These are phyloP conservation scores for Tenthredo livida DNA, from an alignment of 2,888 invertebrate genomes.

Conservation along the genomic window DNA sequence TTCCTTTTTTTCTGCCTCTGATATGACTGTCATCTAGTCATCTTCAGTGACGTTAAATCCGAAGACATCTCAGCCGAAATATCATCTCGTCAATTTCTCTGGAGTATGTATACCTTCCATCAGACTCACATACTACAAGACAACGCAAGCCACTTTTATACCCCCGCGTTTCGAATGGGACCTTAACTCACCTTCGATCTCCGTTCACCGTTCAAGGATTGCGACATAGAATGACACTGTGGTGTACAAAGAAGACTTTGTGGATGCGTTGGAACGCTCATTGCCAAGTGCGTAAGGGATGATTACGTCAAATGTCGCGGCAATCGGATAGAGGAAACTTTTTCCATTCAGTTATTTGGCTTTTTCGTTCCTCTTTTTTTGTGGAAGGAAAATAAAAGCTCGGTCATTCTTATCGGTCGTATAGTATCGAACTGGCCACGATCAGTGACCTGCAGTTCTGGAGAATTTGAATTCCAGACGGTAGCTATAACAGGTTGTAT, in stretches of 20 bases:
- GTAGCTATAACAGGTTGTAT: conserved; percentile 15
- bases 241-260: background rate
- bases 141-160: background rate
- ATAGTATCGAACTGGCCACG: background rate
- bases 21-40: background rate
- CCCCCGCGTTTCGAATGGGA: background rate
- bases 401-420: background rate
- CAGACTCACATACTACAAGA: background rate
- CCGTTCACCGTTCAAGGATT: background rate
- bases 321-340: background rate
- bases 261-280: conserved; percentile 14
- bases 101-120: background rate
- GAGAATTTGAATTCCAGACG: conserved; percentile 31
- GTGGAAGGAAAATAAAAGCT: background rate
- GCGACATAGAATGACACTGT: conserved; percentile 22
- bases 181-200: conserved; percentile 20
- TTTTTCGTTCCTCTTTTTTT: background rate
- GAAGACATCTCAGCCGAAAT: background rate
- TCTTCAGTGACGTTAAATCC: background rate
- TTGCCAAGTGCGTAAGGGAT: background rate
- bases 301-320: conserved; percentile 3
- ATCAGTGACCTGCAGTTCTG: background rate
- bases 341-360: background rate
- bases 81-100: background rate
- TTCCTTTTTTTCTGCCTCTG: background rate